These are phyloP conservation scores for Zoanthus solanderi DNA, from an alignment of 92 coral and sea anemone species.

Conservation along the genomic window DNA sequence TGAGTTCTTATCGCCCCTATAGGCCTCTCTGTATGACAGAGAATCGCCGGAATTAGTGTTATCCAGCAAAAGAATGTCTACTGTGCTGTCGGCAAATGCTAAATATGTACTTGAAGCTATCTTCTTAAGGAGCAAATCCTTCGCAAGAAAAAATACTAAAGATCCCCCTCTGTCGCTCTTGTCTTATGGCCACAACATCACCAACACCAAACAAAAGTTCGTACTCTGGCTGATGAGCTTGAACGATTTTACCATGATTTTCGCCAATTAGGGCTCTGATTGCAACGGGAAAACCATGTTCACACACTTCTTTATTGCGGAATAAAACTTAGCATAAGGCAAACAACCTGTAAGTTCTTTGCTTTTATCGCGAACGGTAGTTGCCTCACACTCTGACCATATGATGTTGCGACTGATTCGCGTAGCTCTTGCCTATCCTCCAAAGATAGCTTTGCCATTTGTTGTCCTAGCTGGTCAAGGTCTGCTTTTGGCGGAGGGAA, in stretches of 20 bases:
- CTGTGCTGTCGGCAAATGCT: constrained; percentile 52
- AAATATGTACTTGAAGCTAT: constrained; percentile 35
- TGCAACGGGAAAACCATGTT: constrained; percentile 32
- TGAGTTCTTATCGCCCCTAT: constrained; percentile 51
- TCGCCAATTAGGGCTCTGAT: constrained; percentile 41
- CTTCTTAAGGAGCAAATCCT: constrained; percentile 64
- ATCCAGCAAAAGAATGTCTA: constrained; percentile 59
- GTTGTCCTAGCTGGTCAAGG: constrained; percentile 41
- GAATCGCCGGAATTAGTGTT: constrained; percentile 56
- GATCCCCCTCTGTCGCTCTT: constrained; percentile 65
- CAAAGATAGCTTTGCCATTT: constrained; percentile 14
- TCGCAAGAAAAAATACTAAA: constrained; percentile 61
- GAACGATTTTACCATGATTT: constrained; percentile 32
- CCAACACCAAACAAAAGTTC: constrained; percentile 38
- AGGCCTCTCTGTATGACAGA: constrained; percentile 57
- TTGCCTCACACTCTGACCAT: constrained; percentile 63
- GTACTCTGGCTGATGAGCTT: constrained; percentile 33
- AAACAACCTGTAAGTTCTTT: constrained; percentile 62
- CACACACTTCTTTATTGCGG: constrained; percentile 37
- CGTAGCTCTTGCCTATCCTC: constrained; percentile 35
- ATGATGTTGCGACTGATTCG: constrained; percentile 59
- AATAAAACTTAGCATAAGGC: constrained; percentile 62
- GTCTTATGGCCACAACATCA: constrained; percentile 62
- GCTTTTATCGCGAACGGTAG: constrained; percentile 57
- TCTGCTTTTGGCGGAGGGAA: constrained; percentile 22